Conservation (phyloP, 1,140 invertebrate genomes). For the Panulirus ornatus region DNA sequence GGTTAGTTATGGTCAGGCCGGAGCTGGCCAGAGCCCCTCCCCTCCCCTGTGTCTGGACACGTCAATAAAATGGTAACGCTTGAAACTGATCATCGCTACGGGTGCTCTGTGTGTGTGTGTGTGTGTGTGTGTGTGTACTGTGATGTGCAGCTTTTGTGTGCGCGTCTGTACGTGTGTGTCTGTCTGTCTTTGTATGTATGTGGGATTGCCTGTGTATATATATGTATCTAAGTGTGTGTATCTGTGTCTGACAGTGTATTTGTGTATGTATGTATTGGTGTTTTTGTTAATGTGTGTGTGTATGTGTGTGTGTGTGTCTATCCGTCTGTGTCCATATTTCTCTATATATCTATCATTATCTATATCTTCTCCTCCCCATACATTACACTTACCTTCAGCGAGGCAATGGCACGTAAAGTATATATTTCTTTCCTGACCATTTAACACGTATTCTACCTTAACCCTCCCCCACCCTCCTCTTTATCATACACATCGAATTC, state of each 20-base stretch:
- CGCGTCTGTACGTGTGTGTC: not conserved
- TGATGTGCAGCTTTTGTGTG: not conserved
- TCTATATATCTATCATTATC: too few relatives aligned
- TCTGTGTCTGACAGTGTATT: constrained; percentile 12
- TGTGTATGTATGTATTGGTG: constrained; percentile 14
- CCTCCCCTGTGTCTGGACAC: too few relatives aligned
- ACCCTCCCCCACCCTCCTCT: too few relatives aligned
- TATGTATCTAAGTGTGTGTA: constrained; percentile 6
- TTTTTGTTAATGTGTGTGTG: not conserved
- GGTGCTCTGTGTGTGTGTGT: not conserved
- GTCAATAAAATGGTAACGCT: too few relatives aligned
- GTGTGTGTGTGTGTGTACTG: not conserved
- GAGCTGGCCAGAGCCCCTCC: too few relatives aligned
- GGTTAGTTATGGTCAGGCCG: too few relatives aligned
- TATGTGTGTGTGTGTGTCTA: not conserved
- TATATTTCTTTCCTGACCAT: too few relatives aligned
- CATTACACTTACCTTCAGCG: too few relatives aligned
- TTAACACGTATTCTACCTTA: too few relatives aligned
- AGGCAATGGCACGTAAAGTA: too few relatives aligned
- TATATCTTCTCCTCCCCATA: too few relatives aligned
- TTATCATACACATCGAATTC: too few relatives aligned
- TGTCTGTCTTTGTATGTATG: not conserved
- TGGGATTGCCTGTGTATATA: not conserved
- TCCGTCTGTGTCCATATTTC: not conserved
- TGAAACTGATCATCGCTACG: not conserved